Conservation (phyloP, 2,888 invertebrate genomes). For the Deilephila porcellus region DNA sequence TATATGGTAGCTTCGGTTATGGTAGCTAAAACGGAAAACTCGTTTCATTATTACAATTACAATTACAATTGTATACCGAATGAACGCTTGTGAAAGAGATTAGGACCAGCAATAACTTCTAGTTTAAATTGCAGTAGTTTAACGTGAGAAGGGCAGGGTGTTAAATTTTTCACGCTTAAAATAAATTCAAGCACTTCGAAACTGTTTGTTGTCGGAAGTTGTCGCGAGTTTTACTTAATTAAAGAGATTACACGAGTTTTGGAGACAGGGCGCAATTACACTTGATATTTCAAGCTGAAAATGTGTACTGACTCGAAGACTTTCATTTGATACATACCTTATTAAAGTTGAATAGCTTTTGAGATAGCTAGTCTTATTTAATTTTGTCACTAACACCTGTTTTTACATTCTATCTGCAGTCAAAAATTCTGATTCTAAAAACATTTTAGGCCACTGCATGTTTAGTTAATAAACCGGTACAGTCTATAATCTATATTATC, state of each 20-base stretch:
- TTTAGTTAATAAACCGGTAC: no score
- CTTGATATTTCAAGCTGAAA: not conserved
- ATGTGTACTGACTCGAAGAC: not conserved
- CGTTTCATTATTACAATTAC: no score
- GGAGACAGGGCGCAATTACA: not conserved
- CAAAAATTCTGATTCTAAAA: not conserved
- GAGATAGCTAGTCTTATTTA: not conserved
- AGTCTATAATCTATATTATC: no score
- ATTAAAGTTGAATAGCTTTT: not conserved
- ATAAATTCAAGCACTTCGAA: not conserved
- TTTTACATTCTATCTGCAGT: no score
- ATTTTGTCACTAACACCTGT: no score
- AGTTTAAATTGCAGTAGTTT: slow-evolving; percentile 2
- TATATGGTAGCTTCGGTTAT: no score
- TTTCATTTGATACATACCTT: not conserved
- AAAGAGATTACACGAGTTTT: not conserved
- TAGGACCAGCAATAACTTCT: no score
- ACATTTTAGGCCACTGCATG: no score
- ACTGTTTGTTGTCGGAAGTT: not conserved
- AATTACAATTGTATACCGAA: no score
- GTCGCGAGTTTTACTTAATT: not conserved
- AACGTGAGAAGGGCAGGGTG: not conserved
- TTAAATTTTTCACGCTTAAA: not conserved
- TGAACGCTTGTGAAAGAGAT: no score
- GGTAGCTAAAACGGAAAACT: no score